phyloP scores from a whole-genome alignment of 2,888 invertebrate genomes.

The Drosophila prolongata region DNA sequence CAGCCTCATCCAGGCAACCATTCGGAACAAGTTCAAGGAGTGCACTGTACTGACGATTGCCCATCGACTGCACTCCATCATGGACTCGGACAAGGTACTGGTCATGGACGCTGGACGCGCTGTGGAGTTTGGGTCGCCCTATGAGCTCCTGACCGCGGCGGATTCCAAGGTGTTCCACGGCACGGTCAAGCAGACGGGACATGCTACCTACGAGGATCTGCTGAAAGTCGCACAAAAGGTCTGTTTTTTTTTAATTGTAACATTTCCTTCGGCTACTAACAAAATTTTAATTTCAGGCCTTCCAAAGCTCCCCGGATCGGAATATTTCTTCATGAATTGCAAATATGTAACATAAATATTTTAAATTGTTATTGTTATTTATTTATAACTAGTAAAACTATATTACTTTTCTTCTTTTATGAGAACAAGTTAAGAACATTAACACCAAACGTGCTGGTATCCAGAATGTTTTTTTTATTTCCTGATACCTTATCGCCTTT shows the following conservation, averaged over 20 bases:
- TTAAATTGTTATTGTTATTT: no score
- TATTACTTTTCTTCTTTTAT: no score
- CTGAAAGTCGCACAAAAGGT: constrained; percentile 87
- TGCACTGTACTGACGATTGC: constrained; percentile 96
- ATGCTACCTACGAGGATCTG: constrained; percentile 87
- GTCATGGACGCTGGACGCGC: constrained; percentile 89
- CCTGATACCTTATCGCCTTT: no score
- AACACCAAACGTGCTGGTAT: no score
- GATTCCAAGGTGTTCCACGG: constrained; percentile 65
- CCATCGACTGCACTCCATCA: constrained; percentile 94
- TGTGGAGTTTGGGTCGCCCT: constrained; percentile 89
- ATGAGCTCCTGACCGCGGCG: constrained; percentile 85
- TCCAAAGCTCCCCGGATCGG: neutral
- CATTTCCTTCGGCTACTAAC: neutral
- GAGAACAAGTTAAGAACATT: no score
- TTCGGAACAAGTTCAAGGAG: constrained; percentile 89
- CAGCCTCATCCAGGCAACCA: constrained; percentile 91
- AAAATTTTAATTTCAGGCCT: neutral
- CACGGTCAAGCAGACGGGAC: constrained; percentile 75
- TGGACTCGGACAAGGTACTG: constrained; percentile 86
- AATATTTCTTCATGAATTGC: no score
- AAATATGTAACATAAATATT: no score
- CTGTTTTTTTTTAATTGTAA: neutral
- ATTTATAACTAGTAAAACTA: no score
- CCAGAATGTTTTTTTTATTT: no score